phyloP scores from a whole-genome alignment of 2,888 invertebrate genomes.

The Tortrix viridana region DNA sequence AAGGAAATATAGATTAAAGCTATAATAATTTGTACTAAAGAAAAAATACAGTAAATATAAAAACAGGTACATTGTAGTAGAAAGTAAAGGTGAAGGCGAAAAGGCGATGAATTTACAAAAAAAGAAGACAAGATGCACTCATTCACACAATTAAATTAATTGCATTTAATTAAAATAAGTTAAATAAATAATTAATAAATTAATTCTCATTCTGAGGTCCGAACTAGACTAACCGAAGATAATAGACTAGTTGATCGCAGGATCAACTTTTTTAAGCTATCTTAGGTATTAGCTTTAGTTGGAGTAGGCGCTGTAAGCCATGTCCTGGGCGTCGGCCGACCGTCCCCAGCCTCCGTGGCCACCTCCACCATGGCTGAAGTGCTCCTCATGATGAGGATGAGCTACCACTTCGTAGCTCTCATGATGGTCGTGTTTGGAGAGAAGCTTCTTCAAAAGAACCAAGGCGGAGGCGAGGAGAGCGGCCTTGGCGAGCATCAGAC shows the following conservation, averaged over 20 bases:
- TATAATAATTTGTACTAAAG: constrained; percentile 67
- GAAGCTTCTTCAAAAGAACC: constrained; percentile 87
- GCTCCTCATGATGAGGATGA: constrained; percentile 86
- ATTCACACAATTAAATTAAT: constrained; percentile 53
- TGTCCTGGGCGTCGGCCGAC: constrained; percentile 86
- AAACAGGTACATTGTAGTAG: constrained; percentile 68
- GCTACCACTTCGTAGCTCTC: constrained; percentile 91
- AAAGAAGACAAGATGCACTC: constrained; percentile 70
- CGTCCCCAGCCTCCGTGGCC: constrained; percentile 87
- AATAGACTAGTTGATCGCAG: constrained; percentile 36
- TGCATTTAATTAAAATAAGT: constrained; percentile 64
- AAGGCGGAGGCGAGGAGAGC: constrained; percentile 90
- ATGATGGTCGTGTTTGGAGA: constrained; percentile 86
- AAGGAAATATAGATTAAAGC: constrained; percentile 64
- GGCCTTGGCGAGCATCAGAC: constrained; percentile 92
- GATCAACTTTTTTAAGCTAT: constrained; percentile 45
- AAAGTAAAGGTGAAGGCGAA: constrained; percentile 41
- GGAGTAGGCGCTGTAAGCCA: constrained; percentile 89
- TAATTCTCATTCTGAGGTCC: constrained; percentile 75
- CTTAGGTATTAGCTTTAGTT: constrained; percentile 76
- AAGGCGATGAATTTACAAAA: constrained; percentile 40
- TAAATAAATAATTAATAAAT: constrained; percentile 79
- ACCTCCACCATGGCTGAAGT: constrained; percentile 80
- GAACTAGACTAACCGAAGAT: constrained; percentile 61
- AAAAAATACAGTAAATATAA: constrained; percentile 52